phyloP scores from a whole-genome alignment of 1,140 invertebrate species.

The Whitmania pigra region DNA sequence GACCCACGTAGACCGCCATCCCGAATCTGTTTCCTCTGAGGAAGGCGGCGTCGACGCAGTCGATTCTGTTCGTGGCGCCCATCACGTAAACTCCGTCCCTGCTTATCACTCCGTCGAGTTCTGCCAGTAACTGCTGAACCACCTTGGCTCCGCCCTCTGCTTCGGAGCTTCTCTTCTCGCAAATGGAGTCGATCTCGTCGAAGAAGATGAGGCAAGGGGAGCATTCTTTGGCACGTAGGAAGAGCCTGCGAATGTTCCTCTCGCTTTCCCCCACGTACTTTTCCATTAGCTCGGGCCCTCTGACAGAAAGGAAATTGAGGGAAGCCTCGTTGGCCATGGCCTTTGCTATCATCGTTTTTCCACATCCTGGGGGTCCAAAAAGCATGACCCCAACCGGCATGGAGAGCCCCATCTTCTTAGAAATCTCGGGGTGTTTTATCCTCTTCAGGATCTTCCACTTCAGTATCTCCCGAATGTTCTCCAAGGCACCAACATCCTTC shows the following conservation, averaged over 20 bases:
- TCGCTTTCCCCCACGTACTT: conserved; percentile 99
- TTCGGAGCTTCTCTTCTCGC: conserved; percentile 36
- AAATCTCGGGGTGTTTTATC: conserved; percentile 58
- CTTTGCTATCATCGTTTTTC: conserved; percentile 82
- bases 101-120: conserved; percentile 92
- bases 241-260: conserved; percentile 81
- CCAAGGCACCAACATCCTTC: conserved; percentile 87
- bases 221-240: conserved; percentile 81
- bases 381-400: conserved; percentile 71
- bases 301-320: conserved; percentile 91
- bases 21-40: conserved; percentile 84
- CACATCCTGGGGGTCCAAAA: conserved; percentile 81
- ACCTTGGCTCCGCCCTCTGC: conserved; percentile 55
- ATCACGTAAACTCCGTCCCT: conserved; percentile 78
- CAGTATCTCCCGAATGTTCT: conserved; percentile 73
- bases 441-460: conserved; percentile 72
- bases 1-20: conserved; percentile 81
- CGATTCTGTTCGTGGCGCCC: conserved; percentile 83
- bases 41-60: conserved; percentile 91
- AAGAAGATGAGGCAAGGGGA: conserved; percentile 98
- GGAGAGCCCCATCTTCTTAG: conserved; percentile 61
- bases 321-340: conserved; percentile 88
- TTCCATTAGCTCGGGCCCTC: conserved; percentile 87
- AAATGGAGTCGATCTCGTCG: conserved; percentile 94
- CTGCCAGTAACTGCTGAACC: conserved; percentile 91